Evolutionary conservation across 2,888 invertebrate species (phyloP), one percentile per base, ranked within the genome.

Genomic region (Eucera pruinosa): DNA sequence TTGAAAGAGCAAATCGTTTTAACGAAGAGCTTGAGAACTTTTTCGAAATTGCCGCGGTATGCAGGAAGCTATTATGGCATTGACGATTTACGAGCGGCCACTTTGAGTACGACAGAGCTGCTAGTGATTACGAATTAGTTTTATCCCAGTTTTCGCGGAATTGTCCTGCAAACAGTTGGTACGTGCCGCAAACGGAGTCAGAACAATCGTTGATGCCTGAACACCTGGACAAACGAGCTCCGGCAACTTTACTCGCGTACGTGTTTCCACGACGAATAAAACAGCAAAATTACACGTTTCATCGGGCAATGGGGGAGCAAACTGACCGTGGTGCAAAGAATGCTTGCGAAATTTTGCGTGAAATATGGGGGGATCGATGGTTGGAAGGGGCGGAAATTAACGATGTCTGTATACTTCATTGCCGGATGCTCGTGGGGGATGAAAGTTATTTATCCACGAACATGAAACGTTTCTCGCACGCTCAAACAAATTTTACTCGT

Each of bases 111-210:
- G n/a, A n/a, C n/a, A n/a, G n/a, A n/a, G n/a, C n/a, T n/a, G 27
- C 67, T 13, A 27, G 27, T 39, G 41, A 57, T 57, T 58, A 57
- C 73, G 73, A 65, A 74, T 74, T 72, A 72, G 73, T 74, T 74
- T 74, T 54, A 72, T 25, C 55, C 73, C 20, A 74, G 73, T 72
- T 74, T 57, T 72, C 62, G 55, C 48, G 48, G 33, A 36, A 55
- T 48, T 54, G 73, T 48, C 41, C 48, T 15, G 41, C 54, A 66
- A 66, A 43, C 25, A 70, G 66, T 33, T 0, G n/a, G 47, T 72
- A 60, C 52, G 62, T 33, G 54, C 52, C 39, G 23, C 23, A 33
- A 39, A 65, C 54, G 54, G 11, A 45, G 13, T 18, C 27, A 30
- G 52, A 54, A 61, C 45, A 71, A 60, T 61, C 72, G 52, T 47